Conservation (phyloP, 2,888 invertebrate genomes). For the Lasioglossum calceatum region DNA sequence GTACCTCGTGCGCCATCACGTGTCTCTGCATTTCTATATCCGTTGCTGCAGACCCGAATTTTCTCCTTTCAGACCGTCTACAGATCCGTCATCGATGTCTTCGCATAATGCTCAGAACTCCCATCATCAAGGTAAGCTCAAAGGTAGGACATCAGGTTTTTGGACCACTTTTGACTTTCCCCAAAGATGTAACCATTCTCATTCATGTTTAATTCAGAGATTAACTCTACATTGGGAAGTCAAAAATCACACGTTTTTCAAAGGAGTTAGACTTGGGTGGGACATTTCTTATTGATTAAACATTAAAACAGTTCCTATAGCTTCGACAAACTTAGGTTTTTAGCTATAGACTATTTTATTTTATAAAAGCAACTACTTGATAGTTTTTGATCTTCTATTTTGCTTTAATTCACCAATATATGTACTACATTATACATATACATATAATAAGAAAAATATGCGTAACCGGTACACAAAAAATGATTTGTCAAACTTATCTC, state of each 20-base stretch:
- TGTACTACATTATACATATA: neutral
- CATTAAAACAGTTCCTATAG: neutral
- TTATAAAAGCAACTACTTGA: neutral
- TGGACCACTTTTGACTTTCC: conserved; percentile 2
- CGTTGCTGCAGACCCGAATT: conserved; percentile 84
- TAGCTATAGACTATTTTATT: neutral
- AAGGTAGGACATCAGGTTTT: conserved; percentile 71
- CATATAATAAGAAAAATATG: neutral
- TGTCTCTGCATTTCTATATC: conserved; percentile 64
- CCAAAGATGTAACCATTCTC: neutral
- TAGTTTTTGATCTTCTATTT: neutral
- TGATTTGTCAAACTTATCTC: neutral
- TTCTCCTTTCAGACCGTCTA: conserved; percentile 85
- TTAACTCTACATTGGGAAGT: neutral
- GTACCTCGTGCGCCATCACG: conserved; percentile 70
- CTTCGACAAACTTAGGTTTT: neutral
- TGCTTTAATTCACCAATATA: neutral
- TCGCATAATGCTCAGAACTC: conserved; percentile 82
- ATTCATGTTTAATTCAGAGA: neutral
- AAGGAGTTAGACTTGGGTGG: neutral
- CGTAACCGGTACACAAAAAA: neutral
- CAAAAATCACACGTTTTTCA: neutral
- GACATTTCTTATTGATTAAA: neutral
- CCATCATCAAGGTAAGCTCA: conserved; percentile 82
- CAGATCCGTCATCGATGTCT: conserved; percentile 82